These are phyloP conservation scores for Callocephalon fimbriatum DNA, from an alignment of 2,113 vertebrate species.

Conservation along the genomic window DNA sequence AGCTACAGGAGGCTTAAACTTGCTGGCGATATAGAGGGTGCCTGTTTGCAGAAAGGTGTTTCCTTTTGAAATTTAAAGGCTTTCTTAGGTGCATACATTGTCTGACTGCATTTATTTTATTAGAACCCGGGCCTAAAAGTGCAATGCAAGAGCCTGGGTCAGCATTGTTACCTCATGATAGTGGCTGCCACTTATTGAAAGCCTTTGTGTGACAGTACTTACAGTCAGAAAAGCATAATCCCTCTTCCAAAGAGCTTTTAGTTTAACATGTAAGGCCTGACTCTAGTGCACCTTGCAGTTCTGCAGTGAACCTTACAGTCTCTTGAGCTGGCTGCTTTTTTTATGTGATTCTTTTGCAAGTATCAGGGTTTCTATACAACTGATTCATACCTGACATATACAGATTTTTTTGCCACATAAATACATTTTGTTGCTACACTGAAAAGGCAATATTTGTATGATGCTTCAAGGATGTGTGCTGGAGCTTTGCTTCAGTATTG, in stretches of 20 bases:
- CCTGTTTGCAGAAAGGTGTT: not conserved
- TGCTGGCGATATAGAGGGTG: not conserved
- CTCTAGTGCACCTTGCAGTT: not conserved
- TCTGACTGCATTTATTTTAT: not conserved
- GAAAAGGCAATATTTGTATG: not conserved
- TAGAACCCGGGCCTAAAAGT: not conserved
- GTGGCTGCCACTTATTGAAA: not conserved
- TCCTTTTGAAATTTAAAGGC: not conserved
- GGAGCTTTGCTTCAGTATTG: not conserved
- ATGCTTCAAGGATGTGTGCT: not conserved
- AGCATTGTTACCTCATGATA: accelerated
- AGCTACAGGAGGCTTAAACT: not conserved
- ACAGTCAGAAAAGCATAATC: not conserved
- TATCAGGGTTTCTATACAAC: not conserved
- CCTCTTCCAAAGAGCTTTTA: not conserved
- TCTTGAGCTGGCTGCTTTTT: not conserved
- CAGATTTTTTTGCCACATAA: not conserved
- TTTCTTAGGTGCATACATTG: not conserved
- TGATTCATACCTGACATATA: not conserved
- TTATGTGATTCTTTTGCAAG: not conserved
- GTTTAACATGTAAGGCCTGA: not conserved
- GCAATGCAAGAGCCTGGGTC: not conserved
- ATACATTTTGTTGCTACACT: not conserved
- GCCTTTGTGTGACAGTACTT: not conserved
- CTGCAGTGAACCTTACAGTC: not conserved